phyloP scores from a whole-genome alignment of 2,888 invertebrate genomes.

The Lasiommata megera region DNA sequence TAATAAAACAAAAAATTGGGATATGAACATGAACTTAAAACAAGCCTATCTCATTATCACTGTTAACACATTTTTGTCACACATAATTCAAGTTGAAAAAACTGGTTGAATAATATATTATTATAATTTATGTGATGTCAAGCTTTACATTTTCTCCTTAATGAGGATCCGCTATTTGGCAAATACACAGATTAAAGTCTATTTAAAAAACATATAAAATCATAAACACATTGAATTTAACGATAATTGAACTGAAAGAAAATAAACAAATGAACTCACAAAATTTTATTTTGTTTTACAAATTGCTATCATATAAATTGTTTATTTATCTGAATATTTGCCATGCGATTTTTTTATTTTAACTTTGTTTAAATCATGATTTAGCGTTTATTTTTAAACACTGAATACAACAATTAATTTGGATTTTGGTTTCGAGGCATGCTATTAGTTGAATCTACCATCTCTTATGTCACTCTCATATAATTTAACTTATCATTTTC shows the following conservation, averaged over 20 bases:
- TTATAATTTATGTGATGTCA: slow-evolving; percentile 40
- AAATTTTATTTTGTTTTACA: neutral
- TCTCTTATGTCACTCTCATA: slow-evolving; percentile 29
- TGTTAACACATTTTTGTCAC: slow-evolving; percentile 33
- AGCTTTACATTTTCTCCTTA: slow-evolving; percentile 45
- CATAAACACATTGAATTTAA: no score
- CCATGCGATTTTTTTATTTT: slow-evolving; percentile 20
- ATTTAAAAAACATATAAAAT: no score
- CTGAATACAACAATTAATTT: slow-evolving; percentile 31
- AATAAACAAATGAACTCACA: no score
- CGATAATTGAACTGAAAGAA: no score
- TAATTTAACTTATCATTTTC: slow-evolving; percentile 28
- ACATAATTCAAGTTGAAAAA: slow-evolving; percentile 63
- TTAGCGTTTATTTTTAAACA: slow-evolving; percentile 32
- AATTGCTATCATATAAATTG: neutral
- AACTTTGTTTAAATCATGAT: slow-evolving; percentile 34
- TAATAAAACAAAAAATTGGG: slow-evolving; percentile 6
- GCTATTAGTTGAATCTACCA: slow-evolving; percentile 35
- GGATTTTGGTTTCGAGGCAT: slow-evolving; percentile 39
- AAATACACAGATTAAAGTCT: slow-evolving; percentile 39
- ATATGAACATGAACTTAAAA: slow-evolving; percentile 6
- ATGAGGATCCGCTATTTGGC: slow-evolving; percentile 34
- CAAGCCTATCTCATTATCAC: slow-evolving; percentile 19
- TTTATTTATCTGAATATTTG: slow-evolving; percentile 29
- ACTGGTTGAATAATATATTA: slow-evolving; percentile 37